Evolutionary conservation across 1,140 invertebrate genomes (phyloP), one percentile per base, ranked within the genome.

Genomic region (Apolygus lucorum): DNA sequence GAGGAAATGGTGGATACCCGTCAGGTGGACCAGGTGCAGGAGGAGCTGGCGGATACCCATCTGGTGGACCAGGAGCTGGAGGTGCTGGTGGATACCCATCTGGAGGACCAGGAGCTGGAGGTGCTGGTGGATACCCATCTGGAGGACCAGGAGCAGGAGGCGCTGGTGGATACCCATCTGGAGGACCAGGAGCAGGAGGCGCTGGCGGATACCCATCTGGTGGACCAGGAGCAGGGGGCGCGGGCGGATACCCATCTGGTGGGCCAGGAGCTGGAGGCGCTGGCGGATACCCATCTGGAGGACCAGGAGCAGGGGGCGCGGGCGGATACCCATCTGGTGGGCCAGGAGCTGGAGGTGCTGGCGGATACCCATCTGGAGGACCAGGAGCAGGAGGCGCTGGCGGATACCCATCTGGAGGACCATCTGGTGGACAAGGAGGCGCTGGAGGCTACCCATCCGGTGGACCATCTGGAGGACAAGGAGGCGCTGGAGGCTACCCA

Each of bases 41-140:
- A 62, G 24, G 59, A 4, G 59, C 17, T 21, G 24, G 24, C 11
- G 24, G 24, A 21, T n/a, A 62, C 17, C 17, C 17, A 25, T 62
- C n/a, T 11, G 59, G 24, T 49, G 63, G 21, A 24, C 63, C 22
- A 65, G 21, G 63, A 25, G 11, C 22, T 14, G 63, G 63, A 25
- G 63, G 63, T 25, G 28, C 24, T 49, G 34, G 34, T 65, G 63
- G 63, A 65, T 65, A 65, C 25, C 11, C 21, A 14, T 25, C 22
- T 11, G 63, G 63, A 2, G 26, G 63, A 65, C 27, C 63, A 2
- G 22, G 21, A 13, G 21, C 22, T 14, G 63, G 63, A 24, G 63
- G 63, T 27, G 21, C 63, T 25, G 63, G 21, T 2, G 63, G 63
- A 2, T 65, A 65, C 25, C 22, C 22, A 14, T 65, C 22, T n/a